Conservation (phyloP, 2,888 invertebrate genomes). For the Drosophila siamana region DNA sequence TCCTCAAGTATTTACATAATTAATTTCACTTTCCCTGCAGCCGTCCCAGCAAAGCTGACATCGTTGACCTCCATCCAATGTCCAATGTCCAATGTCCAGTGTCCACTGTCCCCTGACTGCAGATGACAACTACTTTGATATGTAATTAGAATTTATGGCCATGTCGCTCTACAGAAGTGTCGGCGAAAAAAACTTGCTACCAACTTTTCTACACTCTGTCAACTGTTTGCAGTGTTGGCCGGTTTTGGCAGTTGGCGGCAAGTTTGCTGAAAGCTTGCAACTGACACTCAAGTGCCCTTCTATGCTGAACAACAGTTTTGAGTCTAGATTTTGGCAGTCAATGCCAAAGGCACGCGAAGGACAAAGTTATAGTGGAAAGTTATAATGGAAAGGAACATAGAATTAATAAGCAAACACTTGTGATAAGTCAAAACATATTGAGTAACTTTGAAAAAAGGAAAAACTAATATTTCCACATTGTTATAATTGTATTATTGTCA, state of each 20-base stretch:
- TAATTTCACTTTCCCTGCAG: constrained; percentile 33
- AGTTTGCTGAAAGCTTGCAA: constrained; percentile 10
- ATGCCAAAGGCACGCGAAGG: not conserved
- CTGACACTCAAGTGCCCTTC: constrained; percentile 6
- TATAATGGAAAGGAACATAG: too few relatives aligned
- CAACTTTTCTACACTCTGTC: constrained; percentile 4
- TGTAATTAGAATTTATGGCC: constrained; percentile 56
- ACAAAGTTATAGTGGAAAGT: not conserved
- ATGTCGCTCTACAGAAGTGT: constrained; percentile 26
- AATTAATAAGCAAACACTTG: not conserved
- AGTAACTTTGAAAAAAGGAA: too few relatives aligned
- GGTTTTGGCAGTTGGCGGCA: not conserved
- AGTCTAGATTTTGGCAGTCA: not conserved
- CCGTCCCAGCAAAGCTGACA: constrained; percentile 9
- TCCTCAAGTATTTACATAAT: constrained; percentile 42
- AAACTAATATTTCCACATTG: too few relatives aligned
- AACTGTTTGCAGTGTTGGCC: constrained; percentile 11
- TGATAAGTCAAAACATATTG: too few relatives aligned
- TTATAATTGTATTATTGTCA: too few relatives aligned
- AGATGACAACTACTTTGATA: constrained; percentile 39
- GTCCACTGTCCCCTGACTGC: constrained; percentile 11
- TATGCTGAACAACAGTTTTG: not conserved
- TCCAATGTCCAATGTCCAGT: constrained; percentile 8
- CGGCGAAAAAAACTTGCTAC: constrained; percentile 14
- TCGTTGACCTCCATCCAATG: constrained; percentile 14